Percentiles rank a stretch among this genome's conserved stretches.
These are phyloP conservation scores for Dolichopus griseipennis DNA, from an alignment of 2,888 invertebrate genomes.

Conservation along the genomic window DNA sequence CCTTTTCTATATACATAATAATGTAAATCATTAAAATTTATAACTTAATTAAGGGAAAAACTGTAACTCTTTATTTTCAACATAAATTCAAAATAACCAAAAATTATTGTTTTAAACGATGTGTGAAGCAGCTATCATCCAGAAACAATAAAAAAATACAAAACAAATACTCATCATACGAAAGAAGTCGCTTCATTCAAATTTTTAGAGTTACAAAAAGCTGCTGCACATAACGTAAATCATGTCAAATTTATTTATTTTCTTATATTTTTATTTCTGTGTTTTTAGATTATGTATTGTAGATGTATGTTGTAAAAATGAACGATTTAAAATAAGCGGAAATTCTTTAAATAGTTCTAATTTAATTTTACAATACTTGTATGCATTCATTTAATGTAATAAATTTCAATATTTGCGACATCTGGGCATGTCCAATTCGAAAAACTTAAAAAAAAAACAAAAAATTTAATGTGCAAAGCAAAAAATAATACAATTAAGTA, in stretches of 20 bases:
- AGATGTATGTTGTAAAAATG: not conserved
- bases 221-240: not conserved
- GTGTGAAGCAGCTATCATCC: no score
- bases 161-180: no score
- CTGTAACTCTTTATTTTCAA: no score
- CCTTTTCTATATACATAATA: no score
- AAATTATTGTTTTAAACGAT: no score
- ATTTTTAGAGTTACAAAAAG: not conserved
- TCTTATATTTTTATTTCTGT: not conserved
- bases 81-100: no score
- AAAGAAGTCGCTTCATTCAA: not conserved
- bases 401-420: slow-evolving; percentile 3
- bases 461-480: not conserved
- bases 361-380: not conserved
- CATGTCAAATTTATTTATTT: not conserved
- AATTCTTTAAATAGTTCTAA: slow-evolving; percentile 1
- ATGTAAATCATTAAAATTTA: no score
- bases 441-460: not conserved
- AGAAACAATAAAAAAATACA: no score
- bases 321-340: not conserved
- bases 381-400: not conserved
- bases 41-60: no score
- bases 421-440: slow-evolving; percentile 1
- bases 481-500: not conserved
- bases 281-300: not conserved